Evolutionary conservation across 2,113 vertebrate genomes (phyloP), one percentile per base, ranked within the genome.

Genomic region (Cynopterus brachyotis): DNA sequence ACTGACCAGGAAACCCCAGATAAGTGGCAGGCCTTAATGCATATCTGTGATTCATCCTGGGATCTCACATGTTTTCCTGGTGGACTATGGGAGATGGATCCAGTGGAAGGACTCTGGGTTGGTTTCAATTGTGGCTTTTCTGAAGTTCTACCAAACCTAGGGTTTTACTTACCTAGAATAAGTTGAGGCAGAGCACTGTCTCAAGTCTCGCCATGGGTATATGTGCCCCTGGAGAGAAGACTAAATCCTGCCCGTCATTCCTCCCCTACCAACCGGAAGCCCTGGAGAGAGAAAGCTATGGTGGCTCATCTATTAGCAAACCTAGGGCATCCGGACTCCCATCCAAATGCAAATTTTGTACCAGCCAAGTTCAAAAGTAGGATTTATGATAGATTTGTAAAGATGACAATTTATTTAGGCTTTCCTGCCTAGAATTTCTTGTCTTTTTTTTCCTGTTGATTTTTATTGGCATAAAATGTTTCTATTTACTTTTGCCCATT

Each of bases 401-500:
- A 97, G 96, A 97, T 76, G 89, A 94, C 96, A 87, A 96, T 97
- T 98, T 98, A 97, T 98, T 98, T 97, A 96, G 96, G 73, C 75
- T 91, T 95, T 97, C 64, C 91, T 97, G 72, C 95, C 96, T 97
- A 84, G 94, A 96, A n/a, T 95, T 90, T 97, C 89, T 97, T 88
- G 82, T 59, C 53, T 95, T 95, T 94, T 93, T 97, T 89, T 40
- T 50, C 72, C 86, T 93, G 75, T 97, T 98, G 97, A 97, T 98
- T 98, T 98, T 98, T 98, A 98, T 98, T 98, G 98, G 82, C 75
- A 42, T 96, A 95, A 97, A 97, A 96, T 69, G 60, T 97, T 98
- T 98, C 98, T 72, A 60, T 97, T 97, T 96, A 96, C 90, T 98
- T 97, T 95, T 96, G 89, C 78, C 92, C 81, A 95, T 93, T 88